Percentiles rank a stretch among this genome's conserved stretches.
phyloP scores from a whole-genome alignment of 2,797 vertebrate species.

The Sebastes miniatus region DNA sequence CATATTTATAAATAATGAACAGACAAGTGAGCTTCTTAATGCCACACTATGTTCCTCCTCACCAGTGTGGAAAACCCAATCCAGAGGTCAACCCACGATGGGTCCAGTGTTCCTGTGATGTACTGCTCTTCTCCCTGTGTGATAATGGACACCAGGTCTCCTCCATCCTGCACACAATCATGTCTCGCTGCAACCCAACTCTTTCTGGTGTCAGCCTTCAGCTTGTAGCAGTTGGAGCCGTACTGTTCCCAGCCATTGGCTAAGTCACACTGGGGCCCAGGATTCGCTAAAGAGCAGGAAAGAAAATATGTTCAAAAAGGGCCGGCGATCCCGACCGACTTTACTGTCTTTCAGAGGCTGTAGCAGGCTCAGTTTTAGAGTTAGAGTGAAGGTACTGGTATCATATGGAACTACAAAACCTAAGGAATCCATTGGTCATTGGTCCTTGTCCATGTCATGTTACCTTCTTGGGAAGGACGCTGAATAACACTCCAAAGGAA shows the following conservation, averaged over 20 bases:
- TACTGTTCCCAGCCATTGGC: slow-evolving; percentile 69
- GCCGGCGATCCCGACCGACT: no score
- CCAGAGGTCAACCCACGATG: slow-evolving; percentile 74
- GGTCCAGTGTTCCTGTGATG: slow-evolving; percentile 57
- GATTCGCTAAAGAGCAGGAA: slow-evolving; percentile 68
- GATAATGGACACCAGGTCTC: slow-evolving; percentile 79
- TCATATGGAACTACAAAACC: no score
- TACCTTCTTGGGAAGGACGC: no score
- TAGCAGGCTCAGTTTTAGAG: no score
- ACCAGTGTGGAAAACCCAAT: slow-evolving; percentile 83
- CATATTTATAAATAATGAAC: not conserved
- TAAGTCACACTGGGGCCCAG: slow-evolving; percentile 73
- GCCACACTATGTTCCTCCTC: slow-evolving; percentile 17
- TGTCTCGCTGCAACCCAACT: slow-evolving; percentile 77
- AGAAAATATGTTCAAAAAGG: not conserved
- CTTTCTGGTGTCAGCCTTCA: slow-evolving; percentile 56
- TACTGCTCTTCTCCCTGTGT: slow-evolving; percentile 71
- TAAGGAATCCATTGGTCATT: no score
- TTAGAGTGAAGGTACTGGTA: no score
- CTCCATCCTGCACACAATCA: slow-evolving; percentile 79
- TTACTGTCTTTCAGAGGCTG: no score
- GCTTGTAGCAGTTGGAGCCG: slow-evolving; percentile 81
- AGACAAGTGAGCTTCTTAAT: not conserved
- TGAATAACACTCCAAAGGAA: no score
- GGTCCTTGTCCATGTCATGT: no score